Evolutionary conservation across 2,888 invertebrate species (phyloP).

Genomic region (Blastobasis adustella): DNA sequence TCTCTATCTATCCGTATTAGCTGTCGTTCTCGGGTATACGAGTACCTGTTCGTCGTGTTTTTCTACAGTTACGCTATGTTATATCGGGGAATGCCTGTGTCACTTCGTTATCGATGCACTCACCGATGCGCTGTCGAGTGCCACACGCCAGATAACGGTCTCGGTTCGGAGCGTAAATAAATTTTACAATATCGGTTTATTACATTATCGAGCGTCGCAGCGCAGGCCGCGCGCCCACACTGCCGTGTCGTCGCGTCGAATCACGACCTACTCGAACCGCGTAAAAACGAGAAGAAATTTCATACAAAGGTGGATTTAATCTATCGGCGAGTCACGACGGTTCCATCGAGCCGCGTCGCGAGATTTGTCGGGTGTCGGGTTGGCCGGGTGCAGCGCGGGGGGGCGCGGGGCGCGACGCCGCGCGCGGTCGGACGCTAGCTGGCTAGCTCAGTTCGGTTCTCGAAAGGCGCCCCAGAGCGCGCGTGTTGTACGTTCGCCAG

Average conservation of each 20-base stretch:
- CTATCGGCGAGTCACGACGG: conserved; percentile 48
- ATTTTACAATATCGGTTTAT: conserved; percentile 47
- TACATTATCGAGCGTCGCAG: conserved; percentile 40
- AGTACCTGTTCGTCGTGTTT: conserved; percentile 8
- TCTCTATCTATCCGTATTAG: conserved; percentile 10
- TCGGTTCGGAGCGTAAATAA: conserved; percentile 42
- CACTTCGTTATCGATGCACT: conserved; percentile 44
- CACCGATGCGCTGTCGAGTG: conserved; percentile 34
- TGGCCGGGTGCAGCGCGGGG: conserved; percentile 16
- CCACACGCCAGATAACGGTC: conserved; percentile 53
- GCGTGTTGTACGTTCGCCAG: conserved; percentile 9
- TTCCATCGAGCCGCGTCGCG: conserved; percentile 39
- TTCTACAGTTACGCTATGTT: conserved; percentile 5
- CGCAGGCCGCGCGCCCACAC: conserved; percentile 37
- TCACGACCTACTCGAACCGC: conserved; percentile 41
- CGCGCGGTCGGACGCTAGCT: no score
- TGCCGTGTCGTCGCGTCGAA: conserved; percentile 39
- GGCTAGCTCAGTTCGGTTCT: conserved; percentile 9
- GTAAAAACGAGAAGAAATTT: conserved; percentile 53
- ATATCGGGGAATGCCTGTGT: conserved; percentile 16
- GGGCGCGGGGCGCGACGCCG: conserved; percentile 16
- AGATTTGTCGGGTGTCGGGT: conserved; percentile 52
- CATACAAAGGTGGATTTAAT: conserved; percentile 48
- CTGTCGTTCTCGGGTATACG: neutral
- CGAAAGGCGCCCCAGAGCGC: conserved; percentile 18